These are phyloP conservation scores for Urophycis tenuis DNA, from an alignment of 2,797 vertebrate species.

Conservation along the genomic window DNA sequence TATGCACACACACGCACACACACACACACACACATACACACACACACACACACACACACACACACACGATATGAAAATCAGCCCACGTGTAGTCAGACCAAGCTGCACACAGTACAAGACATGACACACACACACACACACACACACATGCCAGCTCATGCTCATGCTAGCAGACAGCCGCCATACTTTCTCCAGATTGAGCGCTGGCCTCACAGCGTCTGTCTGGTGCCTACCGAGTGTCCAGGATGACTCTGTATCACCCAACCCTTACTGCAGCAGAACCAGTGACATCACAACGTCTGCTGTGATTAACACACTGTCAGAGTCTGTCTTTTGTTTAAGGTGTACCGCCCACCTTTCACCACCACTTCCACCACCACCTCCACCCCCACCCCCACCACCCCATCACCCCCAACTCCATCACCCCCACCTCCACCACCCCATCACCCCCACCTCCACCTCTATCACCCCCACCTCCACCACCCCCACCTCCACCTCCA, in stretches of 20 bases:
- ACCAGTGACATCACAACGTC: conserved; percentile 5
- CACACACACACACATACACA: not conserved
- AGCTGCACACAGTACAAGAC: not conserved
- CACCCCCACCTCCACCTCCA: too few species aligned
- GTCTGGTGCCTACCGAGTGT: conserved; percentile 31
- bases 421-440: too few species aligned
- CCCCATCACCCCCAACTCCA: too few species aligned
- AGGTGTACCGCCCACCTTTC: too few species aligned
- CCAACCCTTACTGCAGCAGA: not conserved
- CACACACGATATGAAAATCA: not conserved
- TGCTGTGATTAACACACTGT: conserved; percentile 41
- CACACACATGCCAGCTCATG: not conserved
- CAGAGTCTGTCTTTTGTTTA: too few species aligned
- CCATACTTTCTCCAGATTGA: conserved; percentile 43
- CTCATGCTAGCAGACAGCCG: conserved; percentile 25
- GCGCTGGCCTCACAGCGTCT: conserved; percentile 27
- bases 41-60: too few species aligned
- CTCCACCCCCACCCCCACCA: too few species aligned
- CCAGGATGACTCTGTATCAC: too few species aligned
- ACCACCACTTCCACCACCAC: too few species aligned
- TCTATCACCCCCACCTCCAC: too few species aligned
- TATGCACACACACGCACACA: not conserved
- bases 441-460: too few species aligned
- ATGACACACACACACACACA: conserved; percentile 1
- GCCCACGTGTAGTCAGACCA: not conserved